Base-by-base conservation (phyloP, 2,797 vertebrate genomes). In the Parauchenoglanis ngamensis region DNA sequence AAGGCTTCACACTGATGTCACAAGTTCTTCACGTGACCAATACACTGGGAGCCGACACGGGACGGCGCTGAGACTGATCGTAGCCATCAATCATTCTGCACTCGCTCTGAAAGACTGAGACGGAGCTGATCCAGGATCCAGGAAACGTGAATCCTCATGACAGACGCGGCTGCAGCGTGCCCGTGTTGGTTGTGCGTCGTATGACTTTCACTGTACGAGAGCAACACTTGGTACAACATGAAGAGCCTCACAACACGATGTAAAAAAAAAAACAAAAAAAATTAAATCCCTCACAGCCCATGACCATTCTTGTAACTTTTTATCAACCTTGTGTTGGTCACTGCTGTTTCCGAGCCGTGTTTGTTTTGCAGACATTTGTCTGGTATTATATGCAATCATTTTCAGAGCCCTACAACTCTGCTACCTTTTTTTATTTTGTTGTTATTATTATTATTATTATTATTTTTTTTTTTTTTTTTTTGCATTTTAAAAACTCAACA, bases 171-270 rank as follows among this genome's bases (percentile, higher is more conserved):
- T n/a, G 12, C 89, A 6, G 76, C 54, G 2, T 0, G 17, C n/a
- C n/a, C 46, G n/a, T 7, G n/a, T 17, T 1, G 73, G n/a, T 23
- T 28, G 28, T 12, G 19, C 10, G 11, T 19, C 56, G 57, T 87
- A 77, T 91, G 88, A 90, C 85, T 88, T 90, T 88, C 87, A 87
- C 90, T 89, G 91, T 93, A 92, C 91, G 84, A 88, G 91, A 93
- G 93, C 93, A 94, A 92, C 91, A 88, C 92, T 91, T 93, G 92
- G 94, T 93, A 92, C 93, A 93, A 94, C 92, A 90, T 90, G 90
- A 92, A 92, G 91, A 92, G 90, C 88, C 90, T 91, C 84, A 81
- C 83, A 86, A 91, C 63, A 75, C 31, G n/a, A 78, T 80, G 72
- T 91, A 46, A 86, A 90, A 92, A 91, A 89, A 81, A 87, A 28